Conservation (phyloP, 2,888 invertebrate species). For the Pandemis heparana region DNA sequence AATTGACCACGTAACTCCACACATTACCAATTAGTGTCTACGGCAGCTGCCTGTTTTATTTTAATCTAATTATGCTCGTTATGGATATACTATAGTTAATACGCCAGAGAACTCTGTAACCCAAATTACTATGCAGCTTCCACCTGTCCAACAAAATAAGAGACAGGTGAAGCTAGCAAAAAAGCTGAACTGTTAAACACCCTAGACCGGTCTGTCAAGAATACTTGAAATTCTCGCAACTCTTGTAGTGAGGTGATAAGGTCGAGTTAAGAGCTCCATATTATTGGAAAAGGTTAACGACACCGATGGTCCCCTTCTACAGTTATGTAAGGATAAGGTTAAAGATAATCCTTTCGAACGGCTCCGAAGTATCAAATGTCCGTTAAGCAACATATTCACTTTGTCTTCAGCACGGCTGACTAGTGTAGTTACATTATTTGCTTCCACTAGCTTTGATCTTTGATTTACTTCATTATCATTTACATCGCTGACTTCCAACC, state of each 20-base stretch:
- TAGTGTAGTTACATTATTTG: not conserved
- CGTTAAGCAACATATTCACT: not conserved
- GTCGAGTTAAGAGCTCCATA: constrained; percentile 1
- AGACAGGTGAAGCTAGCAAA: constrained; percentile 15
- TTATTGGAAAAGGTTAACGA: constrained; percentile 19
- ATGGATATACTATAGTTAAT: not conserved
- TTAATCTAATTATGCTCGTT: constrained; percentile 8
- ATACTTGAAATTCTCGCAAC: not conserved
- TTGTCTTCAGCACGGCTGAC: not conserved
- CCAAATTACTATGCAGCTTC: constrained; percentile 17
- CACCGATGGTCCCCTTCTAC: constrained; percentile 15
- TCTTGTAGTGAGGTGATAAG: constrained; percentile 5
- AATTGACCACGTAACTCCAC: not conserved
- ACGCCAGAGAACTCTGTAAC: constrained; percentile 3
- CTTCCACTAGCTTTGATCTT: not conserved
- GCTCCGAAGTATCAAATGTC: not conserved
- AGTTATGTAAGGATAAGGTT: constrained; percentile 33
- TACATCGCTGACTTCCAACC: not conserved
- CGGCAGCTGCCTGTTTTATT: constrained; percentile 29
- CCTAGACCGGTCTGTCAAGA: constrained; percentile 29
- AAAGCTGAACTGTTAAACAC: constrained; percentile 15
- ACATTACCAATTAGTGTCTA: not conserved
- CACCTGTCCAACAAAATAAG: constrained; percentile 24
- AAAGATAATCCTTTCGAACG: not conserved
- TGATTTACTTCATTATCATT: not conserved